phyloP scores from a whole-genome alignment of 2,797 vertebrate species.

The Microhierax caerulescens region DNA sequence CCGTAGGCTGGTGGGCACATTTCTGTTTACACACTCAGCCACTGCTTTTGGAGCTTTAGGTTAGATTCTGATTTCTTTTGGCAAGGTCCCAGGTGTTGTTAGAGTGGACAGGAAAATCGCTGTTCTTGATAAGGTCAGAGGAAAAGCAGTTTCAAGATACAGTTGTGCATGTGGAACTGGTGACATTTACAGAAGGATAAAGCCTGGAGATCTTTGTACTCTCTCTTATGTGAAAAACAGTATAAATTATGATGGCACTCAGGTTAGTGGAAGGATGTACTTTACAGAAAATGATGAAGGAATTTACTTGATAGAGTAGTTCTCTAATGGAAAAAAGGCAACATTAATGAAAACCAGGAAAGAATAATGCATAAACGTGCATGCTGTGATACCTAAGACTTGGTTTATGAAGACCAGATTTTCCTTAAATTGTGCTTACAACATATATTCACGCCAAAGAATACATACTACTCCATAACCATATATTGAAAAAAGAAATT shows the following conservation, averaged over 20 bases:
- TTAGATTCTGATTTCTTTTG: conserved; percentile 26
- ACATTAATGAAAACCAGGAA: background rate
- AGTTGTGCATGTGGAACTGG: background rate
- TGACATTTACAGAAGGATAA: conserved; percentile 35
- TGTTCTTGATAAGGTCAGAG: conserved; percentile 33
- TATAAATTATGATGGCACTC: background rate
- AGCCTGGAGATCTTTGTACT: background rate
- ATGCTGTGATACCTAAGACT: background rate
- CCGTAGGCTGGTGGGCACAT: background rate
- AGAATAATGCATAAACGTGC: background rate
- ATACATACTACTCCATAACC: background rate
- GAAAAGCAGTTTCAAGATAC: background rate
- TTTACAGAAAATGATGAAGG: background rate
- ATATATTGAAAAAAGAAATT: background rate
- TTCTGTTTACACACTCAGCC: background rate
- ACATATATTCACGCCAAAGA: background rate
- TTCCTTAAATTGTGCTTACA: background rate
- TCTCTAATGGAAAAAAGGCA: background rate
- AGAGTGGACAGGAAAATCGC: background rate
- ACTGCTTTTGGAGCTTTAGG: background rate
- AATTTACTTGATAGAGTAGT: background rate
- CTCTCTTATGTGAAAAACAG: background rate
- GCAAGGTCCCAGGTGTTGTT: conserved; percentile 1
- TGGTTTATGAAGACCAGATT: background rate
- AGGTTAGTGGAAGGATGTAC: background rate